A percentile compares a stretch with the other conserved stretches of the same genome.
Evolutionary conservation across 2,113 vertebrate genomes (phyloP).

Genomic region (Cyanoramphus novaezelandiae): DNA sequence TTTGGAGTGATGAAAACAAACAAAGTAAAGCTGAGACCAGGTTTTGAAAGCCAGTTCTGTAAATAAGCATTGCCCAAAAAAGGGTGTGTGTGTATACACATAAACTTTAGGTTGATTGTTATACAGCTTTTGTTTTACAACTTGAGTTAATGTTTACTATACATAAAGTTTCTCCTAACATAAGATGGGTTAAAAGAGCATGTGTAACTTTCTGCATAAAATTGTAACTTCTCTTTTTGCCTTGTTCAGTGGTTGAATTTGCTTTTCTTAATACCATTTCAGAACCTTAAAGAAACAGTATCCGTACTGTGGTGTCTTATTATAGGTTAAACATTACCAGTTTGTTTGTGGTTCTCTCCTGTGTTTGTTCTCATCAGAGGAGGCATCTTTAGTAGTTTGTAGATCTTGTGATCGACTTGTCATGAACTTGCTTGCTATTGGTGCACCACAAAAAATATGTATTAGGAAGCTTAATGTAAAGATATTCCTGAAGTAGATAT

Average conservation of each 20-base stretch:
- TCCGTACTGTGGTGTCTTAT: background rate
- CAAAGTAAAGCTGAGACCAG: background rate
- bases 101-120: background rate
- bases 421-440: background rate
- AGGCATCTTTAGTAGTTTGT: background rate
- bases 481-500: background rate
- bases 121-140: background rate
- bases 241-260: background rate
- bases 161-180: background rate
- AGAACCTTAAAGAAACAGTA: background rate
- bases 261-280: background rate
- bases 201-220: background rate
- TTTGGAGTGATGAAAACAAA: conserved; percentile 25
- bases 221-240: background rate
- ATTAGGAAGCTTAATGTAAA: background rate
- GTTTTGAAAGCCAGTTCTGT: conserved; percentile 8
- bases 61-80: background rate
- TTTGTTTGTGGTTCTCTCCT: background rate
- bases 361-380: background rate
- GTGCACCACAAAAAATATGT: background rate
- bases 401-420: background rate
- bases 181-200: background rate
- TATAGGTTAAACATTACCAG: background rate
- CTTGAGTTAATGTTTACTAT: background rate
- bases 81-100: background rate